Evolutionary conservation across 2,888 invertebrate species (phyloP), one percentile per base, ranked within the genome.

Genomic region (Neoscelio sp.): DNA sequence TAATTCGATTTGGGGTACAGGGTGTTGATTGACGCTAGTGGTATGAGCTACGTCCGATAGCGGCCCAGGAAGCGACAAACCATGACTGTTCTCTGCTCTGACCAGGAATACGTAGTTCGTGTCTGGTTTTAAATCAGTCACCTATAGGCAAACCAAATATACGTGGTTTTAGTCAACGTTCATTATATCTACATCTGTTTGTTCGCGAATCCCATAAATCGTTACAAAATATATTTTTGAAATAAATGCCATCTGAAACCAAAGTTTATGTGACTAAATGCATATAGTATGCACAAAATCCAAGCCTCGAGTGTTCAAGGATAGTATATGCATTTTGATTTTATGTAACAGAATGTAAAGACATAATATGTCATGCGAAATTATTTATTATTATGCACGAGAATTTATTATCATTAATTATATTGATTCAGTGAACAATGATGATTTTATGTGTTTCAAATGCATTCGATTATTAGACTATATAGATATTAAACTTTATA

Each of bases 51-150:
- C 92, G 80, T 94, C 93, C 13, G 96, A 96, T 23, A 95, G 91
- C 8, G 93, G 93, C 84, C 96, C 96, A 1, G 97, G 97, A 35
- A 94, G 93, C 0, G 97, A 96, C 42, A 96, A 92, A 7, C 97
- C 97, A 87, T 97, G 95, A 7, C 94, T 93, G 89, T 97, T 98
- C 91, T 96, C 95, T 0, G 97, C 97, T 58, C 95, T 93, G 30
- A 98, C 95, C 76, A 97, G 92, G 89, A 98, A 98, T 80, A 96
- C 93, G 91, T 98, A 98, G 26, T 94, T 93, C 42, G 96, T 95
- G 85, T 95, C 95, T 0, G 96, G 95, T 85, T 94, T 94, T 80
- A 97, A 91, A 85, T 94, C 94, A 17, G 90, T 91, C 40, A 93
- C 92, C 93, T 93, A 83, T 48, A 82, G 79, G 13, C n/a, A 80